These are phyloP conservation scores for Pimpla rufipes DNA, from an alignment of 2,888 invertebrate genomes.

Conservation along the genomic window DNA sequence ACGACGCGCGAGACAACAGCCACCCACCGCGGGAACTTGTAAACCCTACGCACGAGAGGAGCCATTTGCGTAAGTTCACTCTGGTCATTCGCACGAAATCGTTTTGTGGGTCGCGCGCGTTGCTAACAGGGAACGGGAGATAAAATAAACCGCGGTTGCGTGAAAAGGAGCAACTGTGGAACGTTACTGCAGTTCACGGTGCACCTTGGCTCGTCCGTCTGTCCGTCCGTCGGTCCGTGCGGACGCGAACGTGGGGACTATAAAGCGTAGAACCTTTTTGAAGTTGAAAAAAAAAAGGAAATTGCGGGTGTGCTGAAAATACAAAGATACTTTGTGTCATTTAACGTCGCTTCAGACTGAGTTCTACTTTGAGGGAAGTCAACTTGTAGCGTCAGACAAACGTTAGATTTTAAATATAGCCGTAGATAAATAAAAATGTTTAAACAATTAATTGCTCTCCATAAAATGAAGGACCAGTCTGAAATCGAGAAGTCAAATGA, in stretches of 20 bases:
- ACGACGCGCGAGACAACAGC: conserved; percentile 3
- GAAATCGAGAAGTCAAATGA: too few species aligned
- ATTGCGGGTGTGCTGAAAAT: too few species aligned
- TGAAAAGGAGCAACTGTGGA: conserved; percentile 39
- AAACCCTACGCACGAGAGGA: conserved; percentile 31
- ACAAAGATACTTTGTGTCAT: too few species aligned
- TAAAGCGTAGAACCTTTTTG: background rate
- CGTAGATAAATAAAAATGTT: too few species aligned
- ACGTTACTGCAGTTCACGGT: conserved; percentile 1
- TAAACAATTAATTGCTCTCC: too few species aligned
- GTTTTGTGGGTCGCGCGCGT: conserved; percentile 28
- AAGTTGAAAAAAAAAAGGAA: background rate
- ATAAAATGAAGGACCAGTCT: too few species aligned
- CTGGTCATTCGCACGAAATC: conserved; percentile 35
- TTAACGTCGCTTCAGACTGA: too few species aligned
- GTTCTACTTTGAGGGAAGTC: too few species aligned
- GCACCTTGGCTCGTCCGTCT: background rate
- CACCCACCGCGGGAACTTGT: conserved; percentile 33
- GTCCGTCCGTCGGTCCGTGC: too few species aligned
- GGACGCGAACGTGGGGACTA: background rate
- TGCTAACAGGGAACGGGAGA: conserved; percentile 21
- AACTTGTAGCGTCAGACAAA: too few species aligned
- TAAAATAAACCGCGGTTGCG: conserved; percentile 31
- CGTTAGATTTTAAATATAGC: too few species aligned
- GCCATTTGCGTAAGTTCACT: conserved; percentile 21